phyloP scores from a whole-genome alignment of 2,113 vertebrate species.

The Montifringilla adamsi region DNA sequence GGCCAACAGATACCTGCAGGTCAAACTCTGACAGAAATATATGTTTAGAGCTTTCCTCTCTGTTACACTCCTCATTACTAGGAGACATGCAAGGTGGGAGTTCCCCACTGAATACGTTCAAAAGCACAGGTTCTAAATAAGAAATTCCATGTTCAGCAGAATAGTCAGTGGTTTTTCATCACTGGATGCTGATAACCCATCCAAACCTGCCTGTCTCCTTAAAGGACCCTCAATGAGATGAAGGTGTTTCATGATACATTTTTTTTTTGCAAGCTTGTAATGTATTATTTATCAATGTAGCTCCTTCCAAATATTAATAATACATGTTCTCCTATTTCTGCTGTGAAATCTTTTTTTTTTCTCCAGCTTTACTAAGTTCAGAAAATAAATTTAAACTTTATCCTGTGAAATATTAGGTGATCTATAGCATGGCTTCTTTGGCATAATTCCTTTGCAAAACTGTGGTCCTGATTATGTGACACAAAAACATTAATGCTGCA shows the following conservation, averaged over 20 bases:
- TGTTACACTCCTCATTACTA: constrained; percentile 1
- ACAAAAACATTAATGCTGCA: neutral
- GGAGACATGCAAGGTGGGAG: neutral
- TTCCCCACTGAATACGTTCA: constrained; percentile 24
- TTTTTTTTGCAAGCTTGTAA: constrained; percentile 14
- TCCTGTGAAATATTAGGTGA: neutral
- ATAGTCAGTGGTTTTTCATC: neutral
- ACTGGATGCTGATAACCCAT: neutral
- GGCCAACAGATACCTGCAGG: constrained; percentile 7
- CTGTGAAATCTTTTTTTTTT: neutral
- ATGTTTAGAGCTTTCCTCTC: neutral
- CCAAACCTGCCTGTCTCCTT: neutral
- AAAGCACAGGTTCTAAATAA: constrained; percentile 28
- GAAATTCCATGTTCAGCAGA: constrained; percentile 40
- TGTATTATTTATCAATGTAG: constrained; percentile 42
- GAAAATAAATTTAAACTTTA: neutral
- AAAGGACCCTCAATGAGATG: neutral
- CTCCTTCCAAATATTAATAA: constrained; percentile 33
- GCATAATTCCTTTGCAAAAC: neutral
- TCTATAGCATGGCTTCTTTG: neutral
- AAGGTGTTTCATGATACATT: neutral
- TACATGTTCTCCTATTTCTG: neutral
- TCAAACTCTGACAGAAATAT: neutral
- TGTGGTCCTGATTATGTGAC: neutral
- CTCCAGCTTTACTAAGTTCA: neutral